Base-by-base conservation (phyloP, 2,888 invertebrate genomes). In the Drosophila infuscata region DNA sequence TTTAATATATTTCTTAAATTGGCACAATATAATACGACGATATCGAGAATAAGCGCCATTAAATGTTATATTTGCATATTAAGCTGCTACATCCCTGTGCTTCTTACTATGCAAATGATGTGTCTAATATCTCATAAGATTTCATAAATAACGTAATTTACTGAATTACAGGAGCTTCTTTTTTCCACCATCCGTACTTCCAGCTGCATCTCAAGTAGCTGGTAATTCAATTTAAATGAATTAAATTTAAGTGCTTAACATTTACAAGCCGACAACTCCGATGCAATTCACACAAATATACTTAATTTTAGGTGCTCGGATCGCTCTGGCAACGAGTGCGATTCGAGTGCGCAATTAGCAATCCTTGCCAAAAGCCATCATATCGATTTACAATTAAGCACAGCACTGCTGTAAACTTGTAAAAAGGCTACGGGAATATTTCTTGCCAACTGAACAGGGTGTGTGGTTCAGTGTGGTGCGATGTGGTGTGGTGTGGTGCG, bases 351-450 rank as follows among this genome's bases (percentile, higher is more conserved):
- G 72, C 88, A 85, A 89, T 85, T 85, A 89, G 82, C 70, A 70
- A 43, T 58, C 63, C 57, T 56, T 70, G 73, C 70, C 81, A 58
- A 72, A 66, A 72, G 62, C 69, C 62, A 49, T 56, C 52, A 54
- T 76, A 90, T 90, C 75, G 90, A 87, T 90, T 87, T 87, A 75
- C 75, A 83, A 87, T 87, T 88, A 88, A 79, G 72, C 60, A 29
- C 65, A 62, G 72, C 48, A 12, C 38, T 33, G 43, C 20, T 67
- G 46, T 64, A 70, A 77, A 53, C 58, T 67, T 64, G 56, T 64
- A 57, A 64, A 82, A 77, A 66, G 64, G 25, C 46, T 63, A 54
- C 59, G 70, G 17, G 67, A 56, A 71, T 73, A 68, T 75, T 69
- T 66, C 49, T 57, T 69, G 67, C 30, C 53, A 53, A 43, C 9